Percentiles rank a stretch among this genome's conserved stretches.
phyloP scores from a whole-genome alignment of 2,888 invertebrate species.

The Patella pellucida region DNA sequence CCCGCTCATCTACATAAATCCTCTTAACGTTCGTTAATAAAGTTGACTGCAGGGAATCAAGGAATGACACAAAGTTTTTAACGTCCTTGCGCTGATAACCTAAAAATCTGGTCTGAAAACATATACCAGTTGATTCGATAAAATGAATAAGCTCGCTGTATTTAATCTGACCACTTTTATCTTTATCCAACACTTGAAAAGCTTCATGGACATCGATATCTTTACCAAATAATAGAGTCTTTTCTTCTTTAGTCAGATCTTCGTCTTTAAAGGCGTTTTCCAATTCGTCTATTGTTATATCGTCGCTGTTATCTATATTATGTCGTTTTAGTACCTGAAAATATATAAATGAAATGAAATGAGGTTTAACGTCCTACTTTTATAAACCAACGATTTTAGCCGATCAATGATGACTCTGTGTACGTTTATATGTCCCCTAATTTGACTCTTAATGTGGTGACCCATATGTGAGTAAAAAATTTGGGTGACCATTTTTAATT shows the following conservation, averaged over 20 bases:
- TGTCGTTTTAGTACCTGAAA: conserved; percentile 49
- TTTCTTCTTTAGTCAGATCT: conserved; percentile 17
- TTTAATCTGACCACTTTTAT: conserved; percentile 43
- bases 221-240: conserved; percentile 17
- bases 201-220: conserved; percentile 20
- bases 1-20: conserved; percentile 50
- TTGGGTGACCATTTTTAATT: too few species aligned
- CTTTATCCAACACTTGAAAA: conserved; percentile 19
- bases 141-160: conserved; percentile 55
- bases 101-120: conserved; percentile 58
- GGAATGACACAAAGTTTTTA: conserved; percentile 51
- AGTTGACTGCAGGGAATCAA: conserved; percentile 57
- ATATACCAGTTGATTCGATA: conserved; percentile 55
- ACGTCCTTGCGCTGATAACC: conserved; percentile 60
- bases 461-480: too few species aligned
- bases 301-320: conserved; percentile 42
- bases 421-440: too few species aligned
- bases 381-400: too few species aligned
- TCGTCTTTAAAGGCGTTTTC: conserved; percentile 46
- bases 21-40: conserved; percentile 59
- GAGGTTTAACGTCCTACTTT: background rate
- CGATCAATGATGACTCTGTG: too few species aligned
- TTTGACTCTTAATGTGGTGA: too few species aligned
- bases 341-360: background rate
- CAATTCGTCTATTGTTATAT: conserved; percentile 43